Evolutionary conservation across 1,140 invertebrate species (phyloP), one percentile per base, ranked within the genome.

Genomic region (Melitaea cinxia): DNA sequence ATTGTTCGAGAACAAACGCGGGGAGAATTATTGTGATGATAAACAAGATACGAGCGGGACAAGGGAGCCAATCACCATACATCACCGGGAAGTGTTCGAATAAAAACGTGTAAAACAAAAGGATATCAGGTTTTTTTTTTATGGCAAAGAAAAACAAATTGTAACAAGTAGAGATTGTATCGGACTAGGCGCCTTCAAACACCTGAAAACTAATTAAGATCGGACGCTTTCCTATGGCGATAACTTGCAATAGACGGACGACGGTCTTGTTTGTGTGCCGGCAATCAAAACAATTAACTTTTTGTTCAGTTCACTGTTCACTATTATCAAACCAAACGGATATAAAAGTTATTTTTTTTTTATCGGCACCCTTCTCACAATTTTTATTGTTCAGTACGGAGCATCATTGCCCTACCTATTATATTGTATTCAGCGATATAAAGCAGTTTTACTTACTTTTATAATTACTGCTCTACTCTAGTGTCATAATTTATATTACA

Each of bases 201-300:
- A 87, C 80, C 80, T 88, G 83, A 89, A 89, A 91, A 91, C 86
- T 88, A 91, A 91, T 91, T 91, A 91, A 89, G 88, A 91, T 91
- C 86, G 82, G 82, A 76, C 77, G 86, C 82, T 88, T 88, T 91
- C 84, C 86, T 85, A 85, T 77, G 77, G 79, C 83, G 88, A 91
- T 91, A 91, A 89, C 81, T 83, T 73, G 74, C 70, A 63, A 65
- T 75, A 73, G 83, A 85, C 83, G 71, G 80, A 81, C 80, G 78
- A 63, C 68, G 74, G 79, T 74, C 73, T 71, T 82, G 75, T 85
- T 84, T 87, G 75, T 88, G 79, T 87, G 83, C 82, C 81, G 83
- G 78, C 86, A 82, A 85, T 85, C 83, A 87, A 90, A 91, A 91
- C 88, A 91, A 91, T 86, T 90, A 88, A 89, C 81, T 88, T 88